Percentiles rank a stretch among this genome's conserved stretches.
Evolutionary conservation across 53 echinoderm and acorn worm species (phyloP).

Genomic region (Astropecten irregularis): DNA sequence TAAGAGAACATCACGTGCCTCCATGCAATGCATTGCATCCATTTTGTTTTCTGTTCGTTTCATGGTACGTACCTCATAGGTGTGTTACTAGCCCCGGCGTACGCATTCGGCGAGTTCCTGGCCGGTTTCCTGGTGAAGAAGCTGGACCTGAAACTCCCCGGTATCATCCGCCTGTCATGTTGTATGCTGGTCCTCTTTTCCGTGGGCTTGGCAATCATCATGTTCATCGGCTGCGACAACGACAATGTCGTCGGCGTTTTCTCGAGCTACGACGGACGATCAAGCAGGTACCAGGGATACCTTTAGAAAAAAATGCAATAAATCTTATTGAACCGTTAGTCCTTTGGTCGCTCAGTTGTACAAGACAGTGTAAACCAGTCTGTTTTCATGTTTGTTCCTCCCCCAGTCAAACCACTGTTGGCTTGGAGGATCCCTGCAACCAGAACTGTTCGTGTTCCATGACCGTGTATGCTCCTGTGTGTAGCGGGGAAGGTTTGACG

Average conservation of each 20-base stretch:
- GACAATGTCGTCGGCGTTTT: background rate
- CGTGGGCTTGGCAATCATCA: background rate
- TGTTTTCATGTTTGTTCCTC: too few species aligned
- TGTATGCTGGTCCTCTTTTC: background rate
- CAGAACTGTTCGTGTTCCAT: too few species aligned
- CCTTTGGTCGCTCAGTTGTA: too few species aligned
- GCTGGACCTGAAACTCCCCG: background rate
- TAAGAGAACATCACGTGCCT: too few species aligned
- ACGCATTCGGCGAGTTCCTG: too few species aligned
- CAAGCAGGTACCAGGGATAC: background rate
- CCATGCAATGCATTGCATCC: too few species aligned
- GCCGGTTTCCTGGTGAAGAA: slow-evolving; percentile 34
- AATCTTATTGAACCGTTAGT: too few species aligned
- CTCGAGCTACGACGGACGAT: background rate
- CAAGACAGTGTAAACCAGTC: background rate
- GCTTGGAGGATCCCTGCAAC: background rate
- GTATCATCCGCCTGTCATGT: slow-evolving; percentile 5
- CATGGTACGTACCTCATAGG: background rate
- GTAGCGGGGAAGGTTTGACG: too few species aligned
- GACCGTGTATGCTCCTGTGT: too few species aligned
- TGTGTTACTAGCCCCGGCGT: too few species aligned
- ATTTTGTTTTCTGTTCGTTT: too few species aligned
- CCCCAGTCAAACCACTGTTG: background rate
- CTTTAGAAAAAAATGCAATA: too few species aligned
- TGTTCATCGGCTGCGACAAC: slow-evolving; percentile 11